A percentile compares a stretch with the other conserved stretches of the same genome.
These are phyloP conservation scores for Phania funesta DNA, from an alignment of 2,888 invertebrate species.

Conservation along the genomic window DNA sequence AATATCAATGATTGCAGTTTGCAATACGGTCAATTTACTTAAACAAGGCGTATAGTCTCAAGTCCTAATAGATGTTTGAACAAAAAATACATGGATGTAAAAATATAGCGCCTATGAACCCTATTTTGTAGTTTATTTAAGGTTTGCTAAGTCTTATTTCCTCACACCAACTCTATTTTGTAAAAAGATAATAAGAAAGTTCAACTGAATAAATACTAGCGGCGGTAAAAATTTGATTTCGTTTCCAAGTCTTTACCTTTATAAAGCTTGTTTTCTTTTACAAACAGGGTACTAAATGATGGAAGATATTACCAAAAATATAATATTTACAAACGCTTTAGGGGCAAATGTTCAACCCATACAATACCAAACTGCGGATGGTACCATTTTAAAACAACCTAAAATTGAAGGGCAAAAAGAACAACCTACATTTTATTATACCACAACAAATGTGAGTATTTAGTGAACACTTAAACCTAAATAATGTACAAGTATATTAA, in stretches of 20 bases:
- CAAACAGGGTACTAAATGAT: slow-evolving; percentile 68
- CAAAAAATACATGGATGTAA: too few relatives aligned
- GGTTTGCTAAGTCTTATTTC: too few relatives aligned
- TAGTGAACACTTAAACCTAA: background rate
- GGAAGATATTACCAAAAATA: slow-evolving; percentile 80
- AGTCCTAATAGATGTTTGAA: too few relatives aligned
- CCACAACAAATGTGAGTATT: slow-evolving; percentile 76
- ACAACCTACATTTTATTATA: slow-evolving; percentile 87
- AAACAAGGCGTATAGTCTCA: too few relatives aligned
- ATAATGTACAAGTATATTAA: background rate
- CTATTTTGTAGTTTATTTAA: too few relatives aligned
- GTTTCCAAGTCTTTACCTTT: background rate
- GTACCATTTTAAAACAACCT: slow-evolving; percentile 83
- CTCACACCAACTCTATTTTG: too few relatives aligned
- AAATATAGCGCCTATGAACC: too few relatives aligned
- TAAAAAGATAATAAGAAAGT: too few relatives aligned
- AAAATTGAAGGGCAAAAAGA: slow-evolving; percentile 84
- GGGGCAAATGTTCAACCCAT: slow-evolving; percentile 83
- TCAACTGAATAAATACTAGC: too few relatives aligned
- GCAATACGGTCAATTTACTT: too few relatives aligned
- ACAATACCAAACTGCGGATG: slow-evolving; percentile 86
- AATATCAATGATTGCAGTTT: too few relatives aligned
- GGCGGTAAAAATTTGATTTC: too few relatives aligned
- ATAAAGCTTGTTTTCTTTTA: background rate
- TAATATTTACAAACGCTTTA: slow-evolving; percentile 84